Evolutionary conservation across 2,797 vertebrate species (phyloP).

Genomic region (Chaenodraco wilsoni): DNA sequence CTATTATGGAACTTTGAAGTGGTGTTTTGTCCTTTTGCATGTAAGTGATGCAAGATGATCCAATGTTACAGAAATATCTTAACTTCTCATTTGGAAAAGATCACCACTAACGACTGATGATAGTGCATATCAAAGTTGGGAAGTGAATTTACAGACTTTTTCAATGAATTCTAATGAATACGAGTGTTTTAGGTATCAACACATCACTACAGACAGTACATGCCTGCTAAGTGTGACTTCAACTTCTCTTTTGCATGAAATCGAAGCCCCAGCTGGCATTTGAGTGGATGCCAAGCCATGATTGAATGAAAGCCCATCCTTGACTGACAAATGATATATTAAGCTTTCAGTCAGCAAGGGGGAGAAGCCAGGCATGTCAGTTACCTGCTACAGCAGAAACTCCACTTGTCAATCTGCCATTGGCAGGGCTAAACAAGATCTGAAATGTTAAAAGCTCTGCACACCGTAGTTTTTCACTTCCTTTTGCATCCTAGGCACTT

Average conservation of each 20-base stretch:
- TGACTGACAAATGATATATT: constrained; percentile 89
- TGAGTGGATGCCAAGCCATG: constrained; percentile 79
- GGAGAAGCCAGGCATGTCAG: constrained; percentile 82
- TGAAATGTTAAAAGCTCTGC: constrained; percentile 83
- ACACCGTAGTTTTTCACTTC: constrained; percentile 76
- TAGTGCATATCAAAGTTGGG: constrained; percentile 48
- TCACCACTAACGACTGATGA: constrained; percentile 41
- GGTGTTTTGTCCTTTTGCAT: constrained; percentile 81
- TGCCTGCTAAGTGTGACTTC: constrained; percentile 52
- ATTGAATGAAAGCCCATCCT: constrained; percentile 86
- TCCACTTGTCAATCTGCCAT: constrained; percentile 85
- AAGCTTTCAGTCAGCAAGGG: constrained; percentile 84
- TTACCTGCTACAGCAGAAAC: constrained; percentile 84
- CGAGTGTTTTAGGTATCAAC: constrained; percentile 56
- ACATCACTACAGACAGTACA: constrained; percentile 43
- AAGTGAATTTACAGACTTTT: constrained; percentile 53
- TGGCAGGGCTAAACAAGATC: constrained; percentile 85
- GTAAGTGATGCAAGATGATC: constrained; percentile 80
- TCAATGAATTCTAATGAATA: constrained; percentile 52
- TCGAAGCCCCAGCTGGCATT: constrained; percentile 74
- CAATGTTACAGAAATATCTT: constrained; percentile 72
- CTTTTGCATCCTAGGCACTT: constrained; percentile 73
- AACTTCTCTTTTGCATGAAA: constrained; percentile 76
- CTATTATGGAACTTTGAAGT: constrained; percentile 88
- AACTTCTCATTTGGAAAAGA: constrained; percentile 60